phyloP scores from a whole-genome alignment of 2,888 invertebrate species.

The Allygus modestus region DNA sequence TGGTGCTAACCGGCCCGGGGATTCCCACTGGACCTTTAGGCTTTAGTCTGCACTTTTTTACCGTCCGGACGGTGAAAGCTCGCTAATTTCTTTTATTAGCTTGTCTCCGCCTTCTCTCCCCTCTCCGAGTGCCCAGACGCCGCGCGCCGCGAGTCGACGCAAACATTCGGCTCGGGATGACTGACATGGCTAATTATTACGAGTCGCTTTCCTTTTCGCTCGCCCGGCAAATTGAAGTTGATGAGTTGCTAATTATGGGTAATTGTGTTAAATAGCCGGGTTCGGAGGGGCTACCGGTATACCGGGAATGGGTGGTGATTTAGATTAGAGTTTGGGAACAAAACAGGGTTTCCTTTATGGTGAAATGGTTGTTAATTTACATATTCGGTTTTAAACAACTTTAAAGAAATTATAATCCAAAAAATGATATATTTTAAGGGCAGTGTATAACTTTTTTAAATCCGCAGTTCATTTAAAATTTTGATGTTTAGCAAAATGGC shows the following conservation, averaged over 20 bases:
- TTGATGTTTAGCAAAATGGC: no score
- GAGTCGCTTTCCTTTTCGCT: slow-evolving; percentile 18
- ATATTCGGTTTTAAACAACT: no score
- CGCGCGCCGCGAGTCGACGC: not conserved
- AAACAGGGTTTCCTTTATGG: no score
- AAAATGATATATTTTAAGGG: no score
- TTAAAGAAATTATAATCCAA: no score
- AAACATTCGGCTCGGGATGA: not conserved
- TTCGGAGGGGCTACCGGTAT: not conserved
- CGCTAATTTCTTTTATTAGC: slow-evolving; percentile 49
- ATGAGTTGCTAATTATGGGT: slow-evolving; percentile 2
- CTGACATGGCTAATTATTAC: not conserved
- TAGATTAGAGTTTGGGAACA: no score
- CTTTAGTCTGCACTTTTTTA: slow-evolving; percentile 5
- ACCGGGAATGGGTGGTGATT: no score
- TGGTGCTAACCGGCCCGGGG: slow-evolving; percentile 31
- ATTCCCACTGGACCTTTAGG: slow-evolving; percentile 29
- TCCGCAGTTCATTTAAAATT: no score
- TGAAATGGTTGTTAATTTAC: no score
- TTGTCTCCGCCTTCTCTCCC: not conserved
- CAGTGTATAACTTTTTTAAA: no score
- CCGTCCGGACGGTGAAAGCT: slow-evolving; percentile 18
- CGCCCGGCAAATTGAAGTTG: slow-evolving; percentile 2
- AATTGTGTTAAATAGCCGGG: not conserved
- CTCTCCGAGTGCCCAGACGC: not conserved